Evolutionary conservation across 2,113 vertebrate species (phyloP), one percentile per base, ranked within the genome.

Genomic region (Bagarius yarrelli): DNA sequence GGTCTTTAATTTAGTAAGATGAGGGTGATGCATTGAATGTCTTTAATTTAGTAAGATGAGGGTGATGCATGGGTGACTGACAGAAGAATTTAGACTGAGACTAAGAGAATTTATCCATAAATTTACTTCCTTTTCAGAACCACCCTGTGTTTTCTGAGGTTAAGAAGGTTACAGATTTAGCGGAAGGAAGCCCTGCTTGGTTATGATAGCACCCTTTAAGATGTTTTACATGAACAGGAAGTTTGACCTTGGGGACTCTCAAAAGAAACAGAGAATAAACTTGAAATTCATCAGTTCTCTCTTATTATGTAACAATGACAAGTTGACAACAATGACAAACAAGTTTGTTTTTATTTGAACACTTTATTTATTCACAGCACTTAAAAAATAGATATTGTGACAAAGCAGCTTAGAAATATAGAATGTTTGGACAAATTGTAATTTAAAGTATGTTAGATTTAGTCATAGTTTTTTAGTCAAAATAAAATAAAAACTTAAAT

Each of bases 161-260:
- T 59, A 27, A 8, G 13, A 32, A 53, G 76, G 76, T 83, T 71
- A 72, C 61, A 74, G 59, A 57, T 52, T 47, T 34, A 81, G 25
- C 34, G 81, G 77, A 80, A 86, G 83, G 80, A 84, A 78, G 78
- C 53, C 57, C 13, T n/a, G 76, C 67, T 86, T 55, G 66, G 74
- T 81, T 64, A 50, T 67, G 36, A n/a, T 75, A 53, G 71, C 66
- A 80, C 50, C 79, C 36, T 47, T 82, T 81, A 79, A 70, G 80
- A 73, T 78, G 85, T 60, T 80, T 80, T 82, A 77, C 66, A 18
- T 76, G 52, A 77, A 57, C 76, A 55, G 84, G 79, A 85, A 85
- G 67, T 66, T 30, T 70, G 36, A 70, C 70, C 75, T 67, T 57
- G 25, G 56, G 52, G 61, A 32, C 79, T 75, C 61, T 84, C 72